phyloP scores from a whole-genome alignment of 2,113 vertebrate genomes.

The Albula glossodonta region DNA sequence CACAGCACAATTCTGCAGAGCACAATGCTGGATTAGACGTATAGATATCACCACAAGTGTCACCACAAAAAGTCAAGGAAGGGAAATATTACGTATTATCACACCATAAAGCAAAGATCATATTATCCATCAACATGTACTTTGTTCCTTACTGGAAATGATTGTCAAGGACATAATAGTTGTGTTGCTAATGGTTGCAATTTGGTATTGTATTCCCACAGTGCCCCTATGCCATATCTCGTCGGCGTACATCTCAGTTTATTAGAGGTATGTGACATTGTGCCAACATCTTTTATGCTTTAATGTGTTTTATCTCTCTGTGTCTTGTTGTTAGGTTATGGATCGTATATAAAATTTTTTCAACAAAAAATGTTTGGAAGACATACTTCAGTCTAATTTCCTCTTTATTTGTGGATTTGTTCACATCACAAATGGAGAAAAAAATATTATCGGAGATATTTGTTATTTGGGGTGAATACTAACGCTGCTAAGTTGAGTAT shows the following conservation, averaged over 20 bases:
- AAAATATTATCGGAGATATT: background rate
- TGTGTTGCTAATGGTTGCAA: constrained; percentile 40
- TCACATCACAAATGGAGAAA: background rate
- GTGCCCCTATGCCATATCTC: constrained; percentile 97
- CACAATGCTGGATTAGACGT: background rate
- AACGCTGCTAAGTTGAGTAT: background rate
- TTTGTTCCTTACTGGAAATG: background rate
- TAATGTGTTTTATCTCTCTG: background rate
- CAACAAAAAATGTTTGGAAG: background rate
- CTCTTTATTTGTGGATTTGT: no score
- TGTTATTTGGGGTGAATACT: background rate
- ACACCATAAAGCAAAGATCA: background rate
- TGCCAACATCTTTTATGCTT: background rate
- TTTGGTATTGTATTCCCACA: constrained; percentile 58
- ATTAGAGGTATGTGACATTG: constrained; percentile 82
- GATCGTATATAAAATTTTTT: background rate
- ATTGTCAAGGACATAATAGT: constrained; percentile 2
- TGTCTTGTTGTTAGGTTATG: background rate
- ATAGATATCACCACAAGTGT: background rate
- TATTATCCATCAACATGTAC: background rate
- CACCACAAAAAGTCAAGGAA: background rate
- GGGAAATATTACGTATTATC: background rate
- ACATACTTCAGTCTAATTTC: background rate
- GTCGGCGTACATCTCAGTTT: constrained; percentile 96
- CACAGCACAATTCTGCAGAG: background rate